A percentile compares a stretch with the other conserved stretches of the same genome.
Evolutionary conservation across 1,140 invertebrate genomes (phyloP).

Genomic region (Heliconius eleuchia): DNA sequence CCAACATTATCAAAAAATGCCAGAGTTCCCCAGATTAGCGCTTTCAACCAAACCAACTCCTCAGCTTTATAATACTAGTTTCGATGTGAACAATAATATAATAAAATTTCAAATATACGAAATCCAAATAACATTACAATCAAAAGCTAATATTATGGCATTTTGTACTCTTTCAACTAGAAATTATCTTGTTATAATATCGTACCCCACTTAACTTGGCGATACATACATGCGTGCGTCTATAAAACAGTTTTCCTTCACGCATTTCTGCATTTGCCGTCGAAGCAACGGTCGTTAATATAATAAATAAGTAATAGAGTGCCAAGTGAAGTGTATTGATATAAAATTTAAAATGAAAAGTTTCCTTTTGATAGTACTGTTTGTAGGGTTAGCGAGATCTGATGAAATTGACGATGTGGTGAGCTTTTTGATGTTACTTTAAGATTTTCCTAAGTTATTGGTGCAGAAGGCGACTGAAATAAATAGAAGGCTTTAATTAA

Average conservation of each 20-base stretch:
- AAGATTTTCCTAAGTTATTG: background rate
- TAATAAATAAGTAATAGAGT: slow-evolving; percentile 41
- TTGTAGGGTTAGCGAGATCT: slow-evolving; percentile 61
- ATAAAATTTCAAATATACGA: background rate
- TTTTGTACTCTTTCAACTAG: slow-evolving; percentile 9
- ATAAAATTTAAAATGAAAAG: slow-evolving; percentile 58
- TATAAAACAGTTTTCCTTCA: slow-evolving; percentile 60
- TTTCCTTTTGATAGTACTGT: slow-evolving; percentile 57
- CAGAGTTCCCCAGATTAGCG: too few species aligned
- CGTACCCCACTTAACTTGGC: slow-evolving; percentile 55
- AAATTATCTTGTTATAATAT: slow-evolving; percentile 24
- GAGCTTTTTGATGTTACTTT: slow-evolving; percentile 36
- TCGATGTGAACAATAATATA: too few species aligned
- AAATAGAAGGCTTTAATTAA: too few species aligned
- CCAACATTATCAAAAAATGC: too few species aligned
- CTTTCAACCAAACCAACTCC: too few species aligned
- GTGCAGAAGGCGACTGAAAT: too few species aligned
- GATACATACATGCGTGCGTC: slow-evolving; percentile 50
- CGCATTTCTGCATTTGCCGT: slow-evolving; percentile 62
- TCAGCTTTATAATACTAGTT: too few species aligned
- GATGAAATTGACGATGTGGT: slow-evolving; percentile 67
- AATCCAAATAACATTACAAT: background rate
- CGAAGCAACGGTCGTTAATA: slow-evolving; percentile 46
- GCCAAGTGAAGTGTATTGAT: slow-evolving; percentile 61
- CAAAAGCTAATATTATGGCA: background rate